Conservation (phyloP, 2,797 vertebrate species). For the Nannoperca australis region DNA sequence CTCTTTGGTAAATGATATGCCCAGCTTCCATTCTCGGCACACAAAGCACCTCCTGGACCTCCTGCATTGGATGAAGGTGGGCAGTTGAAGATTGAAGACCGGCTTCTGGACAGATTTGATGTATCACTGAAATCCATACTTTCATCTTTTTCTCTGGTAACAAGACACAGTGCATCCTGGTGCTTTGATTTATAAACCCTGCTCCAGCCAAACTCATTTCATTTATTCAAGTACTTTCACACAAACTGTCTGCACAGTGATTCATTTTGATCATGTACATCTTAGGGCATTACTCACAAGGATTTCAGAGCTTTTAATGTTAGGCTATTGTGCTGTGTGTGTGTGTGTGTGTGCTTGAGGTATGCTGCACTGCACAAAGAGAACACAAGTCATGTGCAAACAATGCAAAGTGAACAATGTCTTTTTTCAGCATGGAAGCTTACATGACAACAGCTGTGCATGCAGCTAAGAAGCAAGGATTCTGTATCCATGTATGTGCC, state of each 20-base stretch:
- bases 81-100: conserved; percentile 56
- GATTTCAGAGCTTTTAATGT: conserved; percentile 38
- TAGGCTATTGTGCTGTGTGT: background rate
- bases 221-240: conserved; percentile 73
- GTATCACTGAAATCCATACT: conserved; percentile 54
- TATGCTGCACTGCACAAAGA: background rate
- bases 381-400: background rate
- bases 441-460: background rate
- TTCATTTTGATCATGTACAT: conserved; percentile 55
- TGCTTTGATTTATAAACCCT: conserved; percentile 71
- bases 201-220: conserved; percentile 66
- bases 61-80: conserved; percentile 35
- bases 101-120: conserved; percentile 49
- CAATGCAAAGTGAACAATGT: background rate
- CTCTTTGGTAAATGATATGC: conserved; percentile 59
- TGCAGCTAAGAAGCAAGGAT: too few relatives aligned
- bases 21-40: conserved; percentile 42
- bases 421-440: background rate
- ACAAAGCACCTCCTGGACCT: conserved; percentile 11
- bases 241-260: conserved; percentile 49
- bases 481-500: too few relatives aligned
- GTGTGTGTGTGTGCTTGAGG: too few relatives aligned
- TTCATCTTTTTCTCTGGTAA: conserved; percentile 71
- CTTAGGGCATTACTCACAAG: conserved; percentile 49
- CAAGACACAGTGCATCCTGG: conserved; percentile 57